Base-by-base conservation (phyloP, 2,888 invertebrate species). In the Alloplasta piceator region DNA sequence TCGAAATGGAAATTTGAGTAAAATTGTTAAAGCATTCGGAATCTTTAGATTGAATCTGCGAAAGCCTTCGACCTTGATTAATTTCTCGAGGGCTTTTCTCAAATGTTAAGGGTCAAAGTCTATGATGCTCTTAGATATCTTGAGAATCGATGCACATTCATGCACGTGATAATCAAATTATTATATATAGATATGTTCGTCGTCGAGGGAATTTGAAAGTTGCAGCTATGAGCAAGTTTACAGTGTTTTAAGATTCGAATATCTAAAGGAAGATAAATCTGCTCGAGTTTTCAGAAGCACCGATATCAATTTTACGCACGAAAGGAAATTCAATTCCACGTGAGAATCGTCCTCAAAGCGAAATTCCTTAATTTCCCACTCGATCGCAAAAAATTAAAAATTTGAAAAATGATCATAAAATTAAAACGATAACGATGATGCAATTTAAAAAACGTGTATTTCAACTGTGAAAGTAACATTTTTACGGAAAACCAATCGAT, bases 21-120 rank as follows among this genome's bases (percentile, higher is more conserved):
- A 26, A 26, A 26, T 26, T 26, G 26, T 26, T 26, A 26, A 26
- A 26, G 26, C 26, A 26, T 26, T 3, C 3, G 26, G 26, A 26
- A 26, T 26, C 26, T 26, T 39, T 10, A 12, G 39, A 56, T 68
- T 48, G 50, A 78, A 72, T 72, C 50, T 61, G 64, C 50, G n/a
- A 52, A 48, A 52, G 60, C 64, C 64, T 60, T 36, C 39, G 10
- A 36, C 5, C 50, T 60, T 78, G 66, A 71, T 71, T 60, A 72
- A 71, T 52, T 26, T 72, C 58, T 38, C 71, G 58, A 78, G 48
- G 60, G 64, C 39, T 56, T 41, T 39, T n/a, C 66, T 10, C 36
- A 14, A 14, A 26, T n/a, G 39, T 68, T 61, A 43, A 68, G 75
- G 43, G 61, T 50, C 61, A 43, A 50, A 52, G 43, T n/a, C 12